Percentiles rank a stretch among this genome's conserved stretches.
phyloP scores from a whole-genome alignment of 2,113 vertebrate genomes.

The Oenanthe melanoleuca region DNA sequence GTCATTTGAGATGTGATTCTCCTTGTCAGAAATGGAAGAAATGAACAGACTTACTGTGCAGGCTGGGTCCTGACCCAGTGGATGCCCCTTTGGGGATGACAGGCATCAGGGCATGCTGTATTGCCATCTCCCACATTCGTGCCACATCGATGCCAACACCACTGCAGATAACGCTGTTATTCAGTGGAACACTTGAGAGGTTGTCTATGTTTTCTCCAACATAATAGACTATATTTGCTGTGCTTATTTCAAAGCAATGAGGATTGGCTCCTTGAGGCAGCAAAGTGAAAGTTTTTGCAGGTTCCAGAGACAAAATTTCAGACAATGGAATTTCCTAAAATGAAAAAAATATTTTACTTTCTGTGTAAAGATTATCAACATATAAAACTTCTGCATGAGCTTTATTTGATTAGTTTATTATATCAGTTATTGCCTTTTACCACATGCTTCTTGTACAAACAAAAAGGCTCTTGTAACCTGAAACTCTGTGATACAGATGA shows the following conservation, averaged over 20 bases:
- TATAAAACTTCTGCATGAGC: neutral
- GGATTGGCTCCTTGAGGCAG: conserved; percentile 85
- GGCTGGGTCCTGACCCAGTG: conserved; percentile 73
- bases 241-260: conserved; percentile 96
- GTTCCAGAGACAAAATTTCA: conserved; percentile 92
- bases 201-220: conserved; percentile 88
- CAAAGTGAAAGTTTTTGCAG: conserved; percentile 84
- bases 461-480: neutral
- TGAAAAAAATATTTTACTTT: neutral
- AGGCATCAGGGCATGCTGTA: conserved; percentile 94
- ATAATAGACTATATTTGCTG: conserved; percentile 88
- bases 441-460: neutral
- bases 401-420: neutral
- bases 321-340: conserved; percentile 95
- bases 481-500: neutral
- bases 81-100: conserved; percentile 89
- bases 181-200: conserved; percentile 66
- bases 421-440: neutral
- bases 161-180: conserved; percentile 79
- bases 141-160: conserved; percentile 88
- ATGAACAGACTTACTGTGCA: conserved; percentile 84
- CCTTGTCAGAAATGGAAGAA: neutral
- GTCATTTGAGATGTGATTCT: neutral
- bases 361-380: neutral
- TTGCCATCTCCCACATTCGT: conserved; percentile 95